Evolutionary conservation across 2,797 vertebrate genomes (phyloP).

Genomic region (Rachycentron canadum): DNA sequence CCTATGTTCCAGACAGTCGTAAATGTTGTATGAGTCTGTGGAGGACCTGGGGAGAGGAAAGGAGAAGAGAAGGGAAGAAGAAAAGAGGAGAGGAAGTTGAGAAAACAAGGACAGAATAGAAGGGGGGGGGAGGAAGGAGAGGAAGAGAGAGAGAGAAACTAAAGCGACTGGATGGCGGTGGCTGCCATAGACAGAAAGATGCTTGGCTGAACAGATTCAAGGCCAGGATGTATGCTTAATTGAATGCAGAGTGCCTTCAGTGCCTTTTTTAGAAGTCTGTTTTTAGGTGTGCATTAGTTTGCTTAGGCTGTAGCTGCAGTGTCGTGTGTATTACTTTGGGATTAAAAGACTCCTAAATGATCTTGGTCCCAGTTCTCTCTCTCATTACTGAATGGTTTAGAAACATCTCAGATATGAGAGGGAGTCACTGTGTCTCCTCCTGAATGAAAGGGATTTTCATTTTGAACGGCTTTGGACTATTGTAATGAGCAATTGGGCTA

Average conservation of each 20-base stretch:
- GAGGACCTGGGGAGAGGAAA: slow-evolving; percentile 33
- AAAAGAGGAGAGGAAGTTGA: slow-evolving; percentile 1
- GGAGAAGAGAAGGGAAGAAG: slow-evolving; percentile 11
- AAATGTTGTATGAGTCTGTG: slow-evolving; percentile 72
- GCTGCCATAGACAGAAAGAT: neutral
- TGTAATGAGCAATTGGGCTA: slow-evolving; percentile 38
- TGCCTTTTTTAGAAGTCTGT: slow-evolving; percentile 15
- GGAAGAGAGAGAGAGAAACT: neutral
- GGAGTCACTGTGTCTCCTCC: neutral
- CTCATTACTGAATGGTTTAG: slow-evolving; percentile 47
- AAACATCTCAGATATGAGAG: slow-evolving; percentile 26
- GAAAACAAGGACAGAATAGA: slow-evolving; percentile 11
- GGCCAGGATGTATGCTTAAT: slow-evolving; percentile 20
- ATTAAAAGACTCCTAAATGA: slow-evolving; percentile 45
- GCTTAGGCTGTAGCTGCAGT: neutral
- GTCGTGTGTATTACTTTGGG: slow-evolving; percentile 13
- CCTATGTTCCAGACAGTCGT: slow-evolving; percentile 70
- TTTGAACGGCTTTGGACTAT: slow-evolving; percentile 26
- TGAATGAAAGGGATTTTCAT: slow-evolving; percentile 38
- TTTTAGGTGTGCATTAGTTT: slow-evolving; percentile 8
- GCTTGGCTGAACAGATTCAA: slow-evolving; percentile 7
- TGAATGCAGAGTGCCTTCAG: neutral
- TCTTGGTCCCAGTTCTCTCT: slow-evolving; percentile 40
- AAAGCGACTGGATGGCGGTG: neutral
- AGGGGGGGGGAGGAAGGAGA: neutral